Evolutionary conservation across 2,797 vertebrate species (phyloP), one percentile per base, ranked within the genome.

Genomic region (Poeciliopsis turneri): DNA sequence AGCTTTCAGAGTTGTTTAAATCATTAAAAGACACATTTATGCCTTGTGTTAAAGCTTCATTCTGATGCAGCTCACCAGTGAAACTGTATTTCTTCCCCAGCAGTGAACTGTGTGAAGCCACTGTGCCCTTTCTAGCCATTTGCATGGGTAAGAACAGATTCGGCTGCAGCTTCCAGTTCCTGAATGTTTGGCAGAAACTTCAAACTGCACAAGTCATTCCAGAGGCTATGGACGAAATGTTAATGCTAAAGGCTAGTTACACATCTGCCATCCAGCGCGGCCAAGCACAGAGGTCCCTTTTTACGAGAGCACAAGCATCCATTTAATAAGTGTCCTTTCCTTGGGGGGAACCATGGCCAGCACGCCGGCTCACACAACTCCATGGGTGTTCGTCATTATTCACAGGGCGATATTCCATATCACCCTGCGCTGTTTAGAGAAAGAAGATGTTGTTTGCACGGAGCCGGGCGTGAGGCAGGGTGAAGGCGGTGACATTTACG

Each of bases 271-370:
- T 89, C 84, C 89, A 89, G 82, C 73, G 75, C 80, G 82, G 86
- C 84, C 81, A 59, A 82, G 85, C 90, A 95, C 93, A 95, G 85
- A 91, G 85, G 83, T 78, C 83, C 86, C 91, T 91, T 92, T 81
- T 95, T 92, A 88, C 92, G 73, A 64, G 89, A 90, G 90, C 92
- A 95, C 93, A 95, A 91, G 91, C 89, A 71, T 78, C 90, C 93
- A 73, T 94, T 93, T 93, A 90, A 94, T 86, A 36, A 36, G 78
- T 84, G 88, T 89, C 90, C 90, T 88, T 89, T 89, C 81, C 84
- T 76, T 76, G 82, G 74, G 33, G 78, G 66, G 46, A 82, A 73
- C 72, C 82, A 74, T 82, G 23, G 83, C 76, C 87, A 83, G 86
- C 78, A n/a, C 77, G 72, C 84, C 83, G 46, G 87, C 8, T 82